Conservation (phyloP, 2,797 vertebrate species). For the Muraenolepis orangiensis region DNA sequence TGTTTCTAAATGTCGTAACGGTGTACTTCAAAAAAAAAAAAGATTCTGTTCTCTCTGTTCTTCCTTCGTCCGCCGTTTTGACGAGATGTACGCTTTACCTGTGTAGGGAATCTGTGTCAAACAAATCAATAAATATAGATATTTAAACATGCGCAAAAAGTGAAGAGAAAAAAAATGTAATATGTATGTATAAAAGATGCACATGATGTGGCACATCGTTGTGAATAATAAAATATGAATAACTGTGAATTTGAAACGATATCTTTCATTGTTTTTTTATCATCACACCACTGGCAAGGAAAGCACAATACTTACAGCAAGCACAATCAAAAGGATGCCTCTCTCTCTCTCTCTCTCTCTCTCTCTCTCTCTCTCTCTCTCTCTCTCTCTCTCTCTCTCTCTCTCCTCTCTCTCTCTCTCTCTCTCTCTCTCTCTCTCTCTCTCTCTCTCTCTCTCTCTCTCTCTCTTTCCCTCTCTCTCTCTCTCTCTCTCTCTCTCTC, state of each 20-base stretch:
- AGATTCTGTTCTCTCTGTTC: slow-evolving; percentile 30
- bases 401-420: slow-evolving; percentile 11
- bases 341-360: slow-evolving; percentile 25
- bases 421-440: slow-evolving; percentile 13
- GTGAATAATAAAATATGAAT: slow-evolving; percentile 72
- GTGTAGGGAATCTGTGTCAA: slow-evolving; percentile 46
- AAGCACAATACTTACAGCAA: background rate
- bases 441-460: slow-evolving; percentile 13
- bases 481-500: slow-evolving; percentile 11
- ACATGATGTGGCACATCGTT: slow-evolving; percentile 69
- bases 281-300: background rate
- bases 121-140: slow-evolving; percentile 28
- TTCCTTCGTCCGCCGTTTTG: slow-evolving; percentile 42
- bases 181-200: slow-evolving; percentile 64
- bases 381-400: slow-evolving; percentile 24
- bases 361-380: slow-evolving; percentile 14
- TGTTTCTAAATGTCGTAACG: slow-evolving; percentile 3
- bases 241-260: slow-evolving; percentile 39
- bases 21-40: background rate
- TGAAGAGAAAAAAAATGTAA: slow-evolving; percentile 30
- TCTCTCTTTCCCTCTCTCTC: slow-evolving; percentile 9
- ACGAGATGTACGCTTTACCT: slow-evolving; percentile 48
- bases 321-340: slow-evolving; percentile 29
- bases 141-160: slow-evolving; percentile 48
- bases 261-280: slow-evolving; percentile 17